Base-by-base conservation (phyloP, 2,888 invertebrate species). In the Acanthosepion lycidas region DNA sequence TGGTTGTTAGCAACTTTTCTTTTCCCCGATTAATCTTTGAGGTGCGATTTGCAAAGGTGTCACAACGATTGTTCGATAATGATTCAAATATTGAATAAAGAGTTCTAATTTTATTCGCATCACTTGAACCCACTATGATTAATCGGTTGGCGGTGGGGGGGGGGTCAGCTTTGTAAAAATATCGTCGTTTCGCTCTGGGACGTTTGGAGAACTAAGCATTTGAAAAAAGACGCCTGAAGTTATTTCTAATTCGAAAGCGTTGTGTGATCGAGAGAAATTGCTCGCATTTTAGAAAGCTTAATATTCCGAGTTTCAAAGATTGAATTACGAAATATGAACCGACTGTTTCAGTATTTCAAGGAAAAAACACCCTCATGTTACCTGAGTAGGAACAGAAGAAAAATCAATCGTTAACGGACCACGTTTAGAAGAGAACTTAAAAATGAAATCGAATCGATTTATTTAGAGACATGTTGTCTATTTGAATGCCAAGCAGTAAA, bases 321-420 rank as follows among this genome's bases (percentile, higher is more conserved):
- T 33, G 15, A 78, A 78, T 78, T 78, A n/a, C 59, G 59, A 59
- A 59, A 59, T 23, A 59, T 5, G 59, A 59, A 20, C 3, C 59
- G 59, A 5, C 3, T 15, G 78, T 78, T 78, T n/a, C 78, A n/a
- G 78, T n/a, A 78, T 78, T 78, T n/a, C 78, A 33, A 78, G 78
- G 78, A 78, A 78, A 78, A 78, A n/a, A n/a, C n/a, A n/a, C 78
- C 78, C 33, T n/a, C n/a, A n/a, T 78, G 78, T 78, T 78, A 78
- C n/a, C 78, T 33, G 78, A 78, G 78, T 33, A 78, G n/a, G 15
- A 78, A 78, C 15, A 12, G 78, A n/a, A n/a, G n/a, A 78, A 78
- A 78, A 78, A 78, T 78, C 78, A 78, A 78, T 78, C 15, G n/a
- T 78, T 78, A 15, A 33, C 12, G 78, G 78, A 78, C 78, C 33